These are phyloP conservation scores for Chunga burmeisteri DNA, from an alignment of 2,113 vertebrate genomes.

Conservation along the genomic window DNA sequence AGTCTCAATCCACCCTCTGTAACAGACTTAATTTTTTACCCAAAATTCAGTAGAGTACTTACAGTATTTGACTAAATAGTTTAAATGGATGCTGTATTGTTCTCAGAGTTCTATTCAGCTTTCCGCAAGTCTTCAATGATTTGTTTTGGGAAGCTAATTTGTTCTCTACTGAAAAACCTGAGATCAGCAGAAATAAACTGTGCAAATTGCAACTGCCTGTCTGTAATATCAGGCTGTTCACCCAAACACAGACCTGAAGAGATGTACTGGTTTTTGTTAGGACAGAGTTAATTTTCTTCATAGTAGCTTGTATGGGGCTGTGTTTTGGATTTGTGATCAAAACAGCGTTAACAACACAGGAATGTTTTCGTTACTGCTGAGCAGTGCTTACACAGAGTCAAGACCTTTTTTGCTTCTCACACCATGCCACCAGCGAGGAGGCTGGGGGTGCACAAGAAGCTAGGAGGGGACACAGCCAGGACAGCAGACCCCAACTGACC, in stretches of 20 bases:
- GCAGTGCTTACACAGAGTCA: neutral
- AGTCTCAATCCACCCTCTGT: neutral
- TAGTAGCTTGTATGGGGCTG: neutral
- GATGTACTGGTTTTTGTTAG: neutral
- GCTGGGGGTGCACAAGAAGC: neutral
- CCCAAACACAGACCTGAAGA: neutral
- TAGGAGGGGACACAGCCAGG: neutral
- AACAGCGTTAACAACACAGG: neutral
- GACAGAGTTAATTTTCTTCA: neutral
- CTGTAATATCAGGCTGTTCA: neutral
- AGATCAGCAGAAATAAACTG: neutral
- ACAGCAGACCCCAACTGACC: neutral
- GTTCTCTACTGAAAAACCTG: neutral
- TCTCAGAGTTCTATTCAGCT: neutral
- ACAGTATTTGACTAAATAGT: neutral
- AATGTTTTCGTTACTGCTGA: neutral
- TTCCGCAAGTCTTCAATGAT: neutral
- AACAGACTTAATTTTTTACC: neutral
- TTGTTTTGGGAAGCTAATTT: neutral
- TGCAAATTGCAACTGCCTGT: neutral
- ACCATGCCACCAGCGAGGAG: accelerated
- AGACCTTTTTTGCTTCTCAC: neutral
- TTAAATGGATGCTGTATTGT: neutral
- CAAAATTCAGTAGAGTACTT: neutral
- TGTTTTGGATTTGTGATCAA: neutral